phyloP scores from a whole-genome alignment of 1,140 invertebrate species.

The Drosophila kikkawai region DNA sequence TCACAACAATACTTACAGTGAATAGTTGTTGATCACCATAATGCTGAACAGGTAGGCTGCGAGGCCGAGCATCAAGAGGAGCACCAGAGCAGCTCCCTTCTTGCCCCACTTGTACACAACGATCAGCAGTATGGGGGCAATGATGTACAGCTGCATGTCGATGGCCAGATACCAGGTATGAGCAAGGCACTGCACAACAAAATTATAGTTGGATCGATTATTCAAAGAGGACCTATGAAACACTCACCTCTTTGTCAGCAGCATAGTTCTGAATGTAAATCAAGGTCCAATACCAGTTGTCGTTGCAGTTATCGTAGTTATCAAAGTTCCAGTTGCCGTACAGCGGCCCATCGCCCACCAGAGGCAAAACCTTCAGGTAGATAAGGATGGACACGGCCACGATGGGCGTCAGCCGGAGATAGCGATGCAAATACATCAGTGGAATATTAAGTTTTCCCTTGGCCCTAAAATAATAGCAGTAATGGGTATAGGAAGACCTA shows the following conservation, averaged over 20 bases:
- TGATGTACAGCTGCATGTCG: constrained; percentile 93
- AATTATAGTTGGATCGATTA: rapidly evolving
- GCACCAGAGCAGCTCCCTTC: constrained; percentile 43
- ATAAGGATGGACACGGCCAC: constrained; percentile 50
- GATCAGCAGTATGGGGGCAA: constrained; percentile 90
- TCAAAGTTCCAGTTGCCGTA: constrained; percentile 70
- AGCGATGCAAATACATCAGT: constrained; percentile 73
- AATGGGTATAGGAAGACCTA: not conserved
- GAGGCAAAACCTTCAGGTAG: constrained; percentile 52
- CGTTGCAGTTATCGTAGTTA: constrained; percentile 33
- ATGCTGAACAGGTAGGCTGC: constrained; percentile 51
- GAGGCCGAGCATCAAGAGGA: constrained; percentile 36
- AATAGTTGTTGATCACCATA: constrained; percentile 61
- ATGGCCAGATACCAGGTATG: constrained; percentile 95
- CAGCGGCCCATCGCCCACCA: constrained; percentile 58
- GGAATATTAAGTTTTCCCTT: constrained; percentile 69
- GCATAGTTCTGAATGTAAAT: constrained; percentile 70
- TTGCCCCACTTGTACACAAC: constrained; percentile 88
- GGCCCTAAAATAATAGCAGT: constrained; percentile 22
- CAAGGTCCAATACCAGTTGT: constrained; percentile 61
- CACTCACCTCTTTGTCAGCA: constrained; percentile 35
- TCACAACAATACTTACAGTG: constrained; percentile 14
- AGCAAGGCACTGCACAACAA: constrained; percentile 90
- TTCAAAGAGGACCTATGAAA: too few species aligned
- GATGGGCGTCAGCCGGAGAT: constrained; percentile 67